Base-by-base conservation (phyloP, 2,113 vertebrate species). In the Oreocharis arfaki region DNA sequence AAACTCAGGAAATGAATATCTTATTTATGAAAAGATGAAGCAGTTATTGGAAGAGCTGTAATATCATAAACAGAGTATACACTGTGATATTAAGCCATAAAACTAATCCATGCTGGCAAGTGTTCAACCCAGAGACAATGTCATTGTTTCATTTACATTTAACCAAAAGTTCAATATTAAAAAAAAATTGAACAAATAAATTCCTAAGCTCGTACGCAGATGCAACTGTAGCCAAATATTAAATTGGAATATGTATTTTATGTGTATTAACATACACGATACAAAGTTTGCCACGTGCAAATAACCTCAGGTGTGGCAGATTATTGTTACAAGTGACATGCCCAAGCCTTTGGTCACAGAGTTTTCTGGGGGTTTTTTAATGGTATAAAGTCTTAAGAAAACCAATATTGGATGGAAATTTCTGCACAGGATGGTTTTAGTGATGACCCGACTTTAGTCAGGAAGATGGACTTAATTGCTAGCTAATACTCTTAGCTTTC, bases 11-110 rank as follows among this genome's bases (percentile, higher is more conserved):
- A 95, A 96, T 95, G 0, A 95, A 1, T 35, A 85, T 57, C 35
- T 85, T 95, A 78, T 84, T 97, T 91, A 87, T 76, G 74, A 91
- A 80, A 84, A 87, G 49, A 87, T 16, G 61, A 91, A 76, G 74
- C 61, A 91, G 67, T 89, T 93, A 87, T 13, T 52, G 33, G 41
- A 93, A 89, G 75, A 87, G 61, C 63, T 89, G 33, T 57, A 69
- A 24, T n/a, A 69, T 7, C 84, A 91, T 94, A 94, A 95, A 91
- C 46, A 87, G 44, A 42, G 57, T 37, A 79, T 24, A 91, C 16
- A 18, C 74, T 65, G 73, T 11, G 28, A 75, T 69, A 94, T 61
- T 61, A 91, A 82, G 30, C 69, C 69, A 93, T 79, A 94, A 96
- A 96, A 90, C 57, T 80, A 69, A 89, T 53, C 74, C 61, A 24